These are phyloP conservation scores for Icerya purchasi DNA, from an alignment of 2,888 invertebrate genomes.

Conservation along the genomic window DNA sequence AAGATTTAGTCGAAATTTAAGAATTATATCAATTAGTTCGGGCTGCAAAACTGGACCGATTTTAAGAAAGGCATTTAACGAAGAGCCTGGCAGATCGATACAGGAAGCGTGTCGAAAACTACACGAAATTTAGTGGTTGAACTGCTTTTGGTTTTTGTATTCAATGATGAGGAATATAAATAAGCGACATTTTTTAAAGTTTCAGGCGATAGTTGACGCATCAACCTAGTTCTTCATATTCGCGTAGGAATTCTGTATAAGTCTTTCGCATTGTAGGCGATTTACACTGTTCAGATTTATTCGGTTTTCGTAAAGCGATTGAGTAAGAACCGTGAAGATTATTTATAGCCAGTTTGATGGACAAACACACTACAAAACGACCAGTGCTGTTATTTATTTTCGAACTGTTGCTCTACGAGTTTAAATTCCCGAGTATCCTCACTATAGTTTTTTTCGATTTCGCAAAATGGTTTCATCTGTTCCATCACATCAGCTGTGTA, in stretches of 20 bases:
- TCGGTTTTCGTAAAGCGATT: not conserved
- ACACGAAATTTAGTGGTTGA: not conserved
- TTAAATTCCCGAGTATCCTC: not conserved
- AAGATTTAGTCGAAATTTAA: not conserved
- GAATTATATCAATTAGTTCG: not conserved
- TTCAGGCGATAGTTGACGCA: not conserved
- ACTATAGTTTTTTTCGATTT: not conserved
- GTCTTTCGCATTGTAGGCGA: too few relatives aligned
- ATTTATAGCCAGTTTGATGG: not conserved
- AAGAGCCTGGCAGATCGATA: too few relatives aligned
- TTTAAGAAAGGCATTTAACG: not conserved
- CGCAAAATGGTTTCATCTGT: not conserved
- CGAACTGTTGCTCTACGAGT: not conserved
- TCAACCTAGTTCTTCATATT: not conserved
- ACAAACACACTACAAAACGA: not conserved
- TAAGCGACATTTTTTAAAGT: not conserved
- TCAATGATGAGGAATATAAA: not conserved
- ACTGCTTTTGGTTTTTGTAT: not conserved
- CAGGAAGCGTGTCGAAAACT: not conserved
- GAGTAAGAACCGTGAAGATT: not conserved
- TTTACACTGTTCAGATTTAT: constrained; percentile 1
- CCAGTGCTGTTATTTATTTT: not conserved
- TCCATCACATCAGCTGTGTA: not conserved
- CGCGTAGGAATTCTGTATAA: not conserved
- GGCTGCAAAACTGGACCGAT: not conserved